These are phyloP conservation scores for Drosophila pachea DNA, from an alignment of 1,140 invertebrate species.

Conservation along the genomic window DNA sequence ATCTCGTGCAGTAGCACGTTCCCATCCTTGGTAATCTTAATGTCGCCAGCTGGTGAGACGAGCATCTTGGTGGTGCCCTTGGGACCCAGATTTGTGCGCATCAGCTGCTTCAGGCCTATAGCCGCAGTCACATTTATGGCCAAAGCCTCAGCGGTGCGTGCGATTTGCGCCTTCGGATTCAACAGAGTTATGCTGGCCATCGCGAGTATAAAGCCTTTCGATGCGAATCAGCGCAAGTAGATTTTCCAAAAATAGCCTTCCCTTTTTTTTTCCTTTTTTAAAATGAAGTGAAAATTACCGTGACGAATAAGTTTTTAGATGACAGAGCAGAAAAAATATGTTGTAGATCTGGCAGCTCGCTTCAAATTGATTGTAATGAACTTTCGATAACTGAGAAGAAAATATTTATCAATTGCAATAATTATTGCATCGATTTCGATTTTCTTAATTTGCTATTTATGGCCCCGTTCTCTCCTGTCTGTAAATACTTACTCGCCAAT, in stretches of 20 bases:
- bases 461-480: neutral
- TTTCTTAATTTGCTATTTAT: neutral
- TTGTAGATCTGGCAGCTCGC: too few relatives aligned
- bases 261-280: too few relatives aligned
- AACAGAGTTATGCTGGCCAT: slow-evolving; percentile 97
- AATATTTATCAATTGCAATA: neutral
- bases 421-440: neutral
- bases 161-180: slow-evolving; percentile 99
- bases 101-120: slow-evolving; percentile 97
- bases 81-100: slow-evolving; percentile 97
- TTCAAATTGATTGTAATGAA: neutral
- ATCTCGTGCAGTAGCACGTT: slow-evolving; percentile 99
- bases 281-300: too few relatives aligned
- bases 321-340: too few relatives aligned
- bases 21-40: slow-evolving; percentile 99
- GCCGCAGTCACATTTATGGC: slow-evolving; percentile 97
- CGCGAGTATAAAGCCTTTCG: slow-evolving; percentile 22
- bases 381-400: neutral
- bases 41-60: slow-evolving; percentile 98
- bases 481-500: neutral
- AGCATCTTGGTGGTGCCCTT: slow-evolving; percentile 99
- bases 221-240: too few relatives aligned
- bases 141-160: slow-evolving; percentile 94
- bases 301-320: too few relatives aligned
- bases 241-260: too few relatives aligned